A percentile compares a stretch with the other conserved stretches of the same genome.
Conservation (phyloP, 2,888 invertebrate genomes). For the Eupsilia transversa region DNA sequence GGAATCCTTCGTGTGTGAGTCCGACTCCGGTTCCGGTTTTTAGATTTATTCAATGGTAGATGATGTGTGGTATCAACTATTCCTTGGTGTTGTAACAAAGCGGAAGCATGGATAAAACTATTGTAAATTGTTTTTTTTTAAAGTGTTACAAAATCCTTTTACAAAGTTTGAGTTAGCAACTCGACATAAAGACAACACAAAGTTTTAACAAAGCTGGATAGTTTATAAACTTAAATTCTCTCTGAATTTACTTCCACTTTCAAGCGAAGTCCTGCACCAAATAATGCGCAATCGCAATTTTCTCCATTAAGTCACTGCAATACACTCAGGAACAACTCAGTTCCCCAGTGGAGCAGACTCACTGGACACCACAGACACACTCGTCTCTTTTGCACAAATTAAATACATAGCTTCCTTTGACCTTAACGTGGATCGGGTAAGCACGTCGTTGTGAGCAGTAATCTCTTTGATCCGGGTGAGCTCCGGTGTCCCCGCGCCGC, state of each 20-base stretch:
- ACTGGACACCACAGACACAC: neutral
- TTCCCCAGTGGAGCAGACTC: neutral
- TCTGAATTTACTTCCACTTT: slow-evolving; percentile 8
- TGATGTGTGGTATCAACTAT: slow-evolving; percentile 1
- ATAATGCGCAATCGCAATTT: slow-evolving; percentile 24
- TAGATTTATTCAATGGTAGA: slow-evolving; percentile 38
- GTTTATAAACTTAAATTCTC: slow-evolving; percentile 12
- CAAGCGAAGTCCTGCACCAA: neutral
- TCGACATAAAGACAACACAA: slow-evolving; percentile 18
- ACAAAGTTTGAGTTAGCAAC: neutral
- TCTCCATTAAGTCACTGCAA: neutral
- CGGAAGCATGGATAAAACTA: neutral
- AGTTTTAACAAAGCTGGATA: slow-evolving; percentile 10
- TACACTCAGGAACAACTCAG: slow-evolving; percentile 6
- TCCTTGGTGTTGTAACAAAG: slow-evolving; percentile 7
- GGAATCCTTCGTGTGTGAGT: no score
- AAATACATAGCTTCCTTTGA: slow-evolving; percentile 47
- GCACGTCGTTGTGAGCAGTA: slow-evolving; percentile 20
- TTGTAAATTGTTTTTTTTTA: slow-evolving; percentile 6
- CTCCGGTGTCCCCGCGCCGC: slow-evolving; percentile 17
- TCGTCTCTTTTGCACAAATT: slow-evolving; percentile 44
- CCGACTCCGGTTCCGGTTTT: no score
- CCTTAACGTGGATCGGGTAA: slow-evolving; percentile 16
- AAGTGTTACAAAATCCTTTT: slow-evolving; percentile 7
- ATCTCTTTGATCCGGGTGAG: slow-evolving; percentile 37